A percentile compares a stretch with the other conserved stretches of the same genome.
These are phyloP conservation scores for Paratilapia polleni DNA, from an alignment of 2,113 vertebrate genomes.

Conservation along the genomic window DNA sequence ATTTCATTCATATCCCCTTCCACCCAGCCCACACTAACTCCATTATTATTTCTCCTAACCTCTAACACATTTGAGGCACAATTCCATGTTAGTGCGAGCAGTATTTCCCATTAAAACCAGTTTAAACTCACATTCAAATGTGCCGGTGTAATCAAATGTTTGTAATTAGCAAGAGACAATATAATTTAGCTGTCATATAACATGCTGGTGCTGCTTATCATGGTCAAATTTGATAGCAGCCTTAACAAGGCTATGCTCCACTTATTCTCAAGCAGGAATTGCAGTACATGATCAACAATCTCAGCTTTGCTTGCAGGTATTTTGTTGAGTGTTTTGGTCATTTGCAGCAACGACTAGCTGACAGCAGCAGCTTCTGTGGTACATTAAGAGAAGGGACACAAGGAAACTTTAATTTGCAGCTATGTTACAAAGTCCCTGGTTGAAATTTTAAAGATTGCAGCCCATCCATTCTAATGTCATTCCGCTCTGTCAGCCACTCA, in stretches of 20 bases:
- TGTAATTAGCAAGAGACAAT: not conserved
- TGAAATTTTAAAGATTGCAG: not conserved
- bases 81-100: not conserved
- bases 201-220: not conserved
- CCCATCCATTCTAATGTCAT: constrained; percentile 38
- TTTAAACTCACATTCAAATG: not conserved
- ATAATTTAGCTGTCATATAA: not conserved
- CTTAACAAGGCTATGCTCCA: not conserved
- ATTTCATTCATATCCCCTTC: not conserved
- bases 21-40: not conserved
- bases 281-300: not conserved
- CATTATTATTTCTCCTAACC: not conserved
- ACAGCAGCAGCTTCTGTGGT: not conserved
- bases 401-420: not conserved
- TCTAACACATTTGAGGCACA: not conserved
- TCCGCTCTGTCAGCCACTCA: constrained; percentile 2
- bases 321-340: not conserved
- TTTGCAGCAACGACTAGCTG: not conserved
- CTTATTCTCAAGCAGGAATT: not conserved
- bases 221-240: not conserved
- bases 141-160: not conserved
- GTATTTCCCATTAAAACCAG: not conserved
- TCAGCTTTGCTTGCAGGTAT: not conserved
- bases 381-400: not conserved
- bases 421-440: not conserved